Base-by-base conservation (phyloP, 2,113 vertebrate species). In the Pitta sordida region DNA sequence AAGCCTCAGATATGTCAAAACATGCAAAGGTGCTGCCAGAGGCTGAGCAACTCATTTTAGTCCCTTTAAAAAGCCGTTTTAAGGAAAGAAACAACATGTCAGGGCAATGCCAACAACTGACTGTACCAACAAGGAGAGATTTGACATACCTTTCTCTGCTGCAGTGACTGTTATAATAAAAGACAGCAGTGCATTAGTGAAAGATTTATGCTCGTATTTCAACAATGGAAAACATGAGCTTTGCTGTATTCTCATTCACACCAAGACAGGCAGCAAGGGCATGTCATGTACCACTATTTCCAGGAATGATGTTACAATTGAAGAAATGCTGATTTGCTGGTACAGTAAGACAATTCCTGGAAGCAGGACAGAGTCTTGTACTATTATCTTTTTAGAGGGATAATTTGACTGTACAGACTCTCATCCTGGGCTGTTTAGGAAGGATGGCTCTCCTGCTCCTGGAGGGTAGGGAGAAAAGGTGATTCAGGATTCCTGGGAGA, bases 141-240 rank as follows among this genome's bases (percentile, higher is more conserved):
- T 93, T 96, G 96, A 96, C 56, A 11, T 93, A 93, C 95, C 94
- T 96, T 91, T 88, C 89, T 91, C 56, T 67, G 94, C 94, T 91
- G 75, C 93, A 88, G 69, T 71, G 94, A 96, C 95, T 96, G 92
- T 93, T 95, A 86, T 10, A 86, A 97, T 93, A 95, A 92, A 88
- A 96, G 97, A 96, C 93, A 97, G 95, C 91, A 93, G 93, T 80
- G 95, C 97, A 98, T 98, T 98, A 98, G 97, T 93, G 96, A 96
- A 97, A 98, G 97, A 98, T 98, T 98, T 98, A 98, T 98, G 97
- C 97, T 96, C 86, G 82, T 97, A 91, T 93, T 95, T 97, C 96
- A 93, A 94, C 97, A 94, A 93, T 93, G 91, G 96, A 90, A 97
- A 98, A 97, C 96, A 95, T 63, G 94, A 98, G 95, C 93, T 93